Evolutionary conservation across 2,113 vertebrate genomes (phyloP).

Genomic region (Prionailurus bengalensis): DNA sequence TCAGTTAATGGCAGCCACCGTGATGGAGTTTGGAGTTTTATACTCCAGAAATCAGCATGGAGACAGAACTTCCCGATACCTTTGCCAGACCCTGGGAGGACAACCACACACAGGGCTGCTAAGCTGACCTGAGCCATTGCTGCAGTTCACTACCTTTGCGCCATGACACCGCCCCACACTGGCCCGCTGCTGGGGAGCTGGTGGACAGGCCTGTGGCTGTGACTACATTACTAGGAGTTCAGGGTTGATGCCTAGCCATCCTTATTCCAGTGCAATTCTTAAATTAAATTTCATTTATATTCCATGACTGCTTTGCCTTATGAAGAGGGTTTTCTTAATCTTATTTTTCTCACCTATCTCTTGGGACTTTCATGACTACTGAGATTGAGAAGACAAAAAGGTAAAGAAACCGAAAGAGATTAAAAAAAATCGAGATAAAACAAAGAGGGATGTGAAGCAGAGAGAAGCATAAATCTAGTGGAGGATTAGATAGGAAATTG

Average conservation of each 20-base stretch:
- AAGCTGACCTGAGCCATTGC: fast-evolving
- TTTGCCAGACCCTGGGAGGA: conserved; percentile 1
- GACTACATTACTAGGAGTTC: not conserved
- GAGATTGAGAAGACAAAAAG: conserved; percentile 18
- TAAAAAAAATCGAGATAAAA: not conserved
- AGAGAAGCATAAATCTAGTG: not conserved
- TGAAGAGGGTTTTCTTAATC: not conserved
- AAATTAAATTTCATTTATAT: conserved; percentile 29
- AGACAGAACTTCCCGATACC: conserved; percentile 67
- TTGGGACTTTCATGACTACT: not conserved
- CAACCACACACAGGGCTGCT: not conserved
- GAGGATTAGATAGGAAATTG: not conserved
- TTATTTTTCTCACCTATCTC: conserved; percentile 13
- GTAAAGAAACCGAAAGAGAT: conserved; percentile 2
- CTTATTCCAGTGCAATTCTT: not conserved
- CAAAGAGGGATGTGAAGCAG: not conserved
- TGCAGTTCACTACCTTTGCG: not conserved
- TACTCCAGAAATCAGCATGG: conserved; percentile 73
- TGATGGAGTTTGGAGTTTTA: conserved; percentile 71
- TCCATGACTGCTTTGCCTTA: conserved; percentile 25
- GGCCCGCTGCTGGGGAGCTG: fast-evolving
- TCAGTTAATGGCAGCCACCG: conserved; percentile 73
- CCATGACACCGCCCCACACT: too few relatives aligned
- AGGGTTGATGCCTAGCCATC: not conserved
- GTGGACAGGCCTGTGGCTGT: too few relatives aligned